phyloP scores from a whole-genome alignment of 92 coral and sea anemone species.

The Pocillopora grandis region DNA sequence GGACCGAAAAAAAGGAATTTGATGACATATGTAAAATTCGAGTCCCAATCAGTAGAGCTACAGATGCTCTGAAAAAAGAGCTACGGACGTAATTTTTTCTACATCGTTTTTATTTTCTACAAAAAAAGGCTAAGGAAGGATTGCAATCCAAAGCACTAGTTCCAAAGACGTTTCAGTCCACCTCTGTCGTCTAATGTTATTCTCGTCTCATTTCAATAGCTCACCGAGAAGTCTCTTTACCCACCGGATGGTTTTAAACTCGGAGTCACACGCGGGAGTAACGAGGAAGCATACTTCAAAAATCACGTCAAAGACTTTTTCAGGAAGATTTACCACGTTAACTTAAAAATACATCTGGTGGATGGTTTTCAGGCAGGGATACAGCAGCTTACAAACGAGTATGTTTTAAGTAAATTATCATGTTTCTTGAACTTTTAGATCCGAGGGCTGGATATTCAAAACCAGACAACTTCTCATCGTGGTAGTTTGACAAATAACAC shows the following conservation, averaged over 20 bases:
- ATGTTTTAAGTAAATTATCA: neutral
- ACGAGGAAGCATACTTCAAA: constrained; percentile 77
- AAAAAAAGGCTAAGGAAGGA: too few relatives aligned
- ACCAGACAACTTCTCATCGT: too few relatives aligned
- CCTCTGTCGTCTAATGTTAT: neutral
- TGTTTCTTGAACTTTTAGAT: neutral
- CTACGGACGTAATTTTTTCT: too few relatives aligned
- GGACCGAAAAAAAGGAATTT: too few relatives aligned
- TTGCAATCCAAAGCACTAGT: too few relatives aligned
- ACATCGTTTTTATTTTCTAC: too few relatives aligned
- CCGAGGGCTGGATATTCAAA: too few relatives aligned
- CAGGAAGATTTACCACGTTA: constrained; percentile 56
- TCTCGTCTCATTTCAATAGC: constrained; percentile 23
- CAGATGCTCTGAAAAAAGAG: too few relatives aligned
- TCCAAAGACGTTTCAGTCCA: too few relatives aligned
- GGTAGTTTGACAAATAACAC: too few relatives aligned
- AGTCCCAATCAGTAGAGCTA: too few relatives aligned
- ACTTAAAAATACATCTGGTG: constrained; percentile 61
- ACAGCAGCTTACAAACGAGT: constrained; percentile 54
- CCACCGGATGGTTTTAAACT: constrained; percentile 74
- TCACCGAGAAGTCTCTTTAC: constrained; percentile 41
- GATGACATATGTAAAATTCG: too few relatives aligned
- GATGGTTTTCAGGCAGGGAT: constrained; percentile 62
- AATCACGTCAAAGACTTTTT: constrained; percentile 62
- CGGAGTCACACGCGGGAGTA: constrained; percentile 68